phyloP scores from a whole-genome alignment of 2,113 vertebrate genomes.

The Acrocephalus arundinaceus region DNA sequence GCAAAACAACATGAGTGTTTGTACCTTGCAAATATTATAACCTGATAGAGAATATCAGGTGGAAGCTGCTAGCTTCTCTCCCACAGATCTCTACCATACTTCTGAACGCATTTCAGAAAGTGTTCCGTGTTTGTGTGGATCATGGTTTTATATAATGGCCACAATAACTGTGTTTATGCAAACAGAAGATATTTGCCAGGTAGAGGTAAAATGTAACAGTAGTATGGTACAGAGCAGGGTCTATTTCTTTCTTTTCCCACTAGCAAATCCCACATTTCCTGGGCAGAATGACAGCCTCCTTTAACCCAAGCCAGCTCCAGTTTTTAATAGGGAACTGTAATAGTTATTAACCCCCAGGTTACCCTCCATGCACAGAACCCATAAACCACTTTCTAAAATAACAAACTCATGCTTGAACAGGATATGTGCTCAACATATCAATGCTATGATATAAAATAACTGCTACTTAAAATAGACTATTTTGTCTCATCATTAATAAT shows the following conservation, averaged over 20 bases:
- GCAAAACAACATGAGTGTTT: not conserved
- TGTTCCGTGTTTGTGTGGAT: not conserved
- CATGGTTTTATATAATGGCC: not conserved
- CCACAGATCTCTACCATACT: not conserved
- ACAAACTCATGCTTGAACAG: not conserved
- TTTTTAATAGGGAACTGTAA: conserved; percentile 16
- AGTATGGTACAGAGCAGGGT: not conserved
- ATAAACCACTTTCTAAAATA: not conserved
- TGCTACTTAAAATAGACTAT: not conserved
- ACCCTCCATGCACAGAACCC: not conserved
- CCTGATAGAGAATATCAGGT: not conserved
- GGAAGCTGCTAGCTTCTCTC: not conserved
- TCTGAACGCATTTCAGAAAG: not conserved
- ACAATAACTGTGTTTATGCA: not conserved
- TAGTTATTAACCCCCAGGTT: conserved; percentile 26
- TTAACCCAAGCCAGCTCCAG: not conserved
- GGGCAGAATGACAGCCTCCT: not conserved
- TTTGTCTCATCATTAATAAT: not conserved
- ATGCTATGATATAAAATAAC: not conserved
- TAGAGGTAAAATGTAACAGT: not conserved
- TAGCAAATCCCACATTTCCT: not conserved
- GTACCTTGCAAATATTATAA: not conserved
- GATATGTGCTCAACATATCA: not conserved
- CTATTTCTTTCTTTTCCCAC: not conserved
- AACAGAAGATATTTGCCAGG: not conserved